Base-by-base conservation (phyloP, 2,797 vertebrate species). In the Arctocebus calabarensis region DNA sequence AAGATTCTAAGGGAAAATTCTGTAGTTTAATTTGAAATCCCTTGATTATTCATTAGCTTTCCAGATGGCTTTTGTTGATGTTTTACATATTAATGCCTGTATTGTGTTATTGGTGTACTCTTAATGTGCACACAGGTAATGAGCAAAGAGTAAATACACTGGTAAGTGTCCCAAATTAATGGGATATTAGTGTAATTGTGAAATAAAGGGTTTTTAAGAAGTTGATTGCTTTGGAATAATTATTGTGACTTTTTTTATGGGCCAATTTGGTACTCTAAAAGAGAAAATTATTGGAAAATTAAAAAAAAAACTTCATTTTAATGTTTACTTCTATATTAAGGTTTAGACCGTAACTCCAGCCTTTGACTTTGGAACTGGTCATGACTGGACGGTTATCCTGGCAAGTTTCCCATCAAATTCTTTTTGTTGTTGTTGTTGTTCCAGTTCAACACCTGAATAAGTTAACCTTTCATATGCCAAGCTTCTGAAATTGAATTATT, bases 1-100 rank as follows among this genome's bases (percentile, higher is more conserved):
- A 99, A 99, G 99, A 98, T 99, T 99, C 98, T 97, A 96, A 98
- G 97, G 97, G 97, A 98, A 98, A 98, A 97, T 95, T 97, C 98
- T 98, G 98, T 97, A 98, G 98, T 99, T 99, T 98, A 98, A 99
- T 99, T 99, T 99, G 98, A 98, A 98, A 98, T 98, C 97, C 98
- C 98, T 98, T 99, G 99, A 98, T 99, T 99, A 98, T 99, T 98
- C 98, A 98, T 98, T 98, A 99, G 98, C 98, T 98, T 98, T 99
- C 99, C 99, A 99, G 99, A 99, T 99, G 99, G 99, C 97, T 97
- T 96, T 97, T 98, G 98, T 98, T 98, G 98, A 97, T 94, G 68
- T 97, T 98, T 95, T 98, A 98, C 95, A 96, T 98, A 70, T 96
- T 98, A 98, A 96, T 95, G 88, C 97, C 96, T 94, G 97, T 97